phyloP scores from a whole-genome alignment of 2,113 vertebrate genomes.

The Haliaeetus leucogaster region DNA sequence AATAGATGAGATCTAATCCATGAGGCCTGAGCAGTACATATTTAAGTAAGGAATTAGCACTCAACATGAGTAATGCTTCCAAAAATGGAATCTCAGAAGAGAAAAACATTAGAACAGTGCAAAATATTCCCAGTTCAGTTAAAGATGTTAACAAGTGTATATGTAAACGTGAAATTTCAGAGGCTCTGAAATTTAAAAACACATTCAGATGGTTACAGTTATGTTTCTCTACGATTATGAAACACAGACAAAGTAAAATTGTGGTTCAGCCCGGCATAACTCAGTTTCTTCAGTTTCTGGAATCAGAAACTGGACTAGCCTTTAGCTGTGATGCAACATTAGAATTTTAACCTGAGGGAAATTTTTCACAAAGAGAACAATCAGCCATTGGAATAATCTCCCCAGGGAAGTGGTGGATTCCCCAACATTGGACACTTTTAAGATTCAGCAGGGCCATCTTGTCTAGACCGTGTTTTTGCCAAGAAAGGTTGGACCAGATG shows the following conservation, averaged over 20 bases:
- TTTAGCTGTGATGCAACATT: not conserved
- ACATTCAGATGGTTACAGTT: not conserved
- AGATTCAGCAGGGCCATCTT: too few species aligned
- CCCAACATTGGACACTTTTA: not conserved
- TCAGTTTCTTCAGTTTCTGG: not conserved
- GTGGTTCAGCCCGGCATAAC: not conserved
- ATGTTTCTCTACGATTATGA: not conserved
- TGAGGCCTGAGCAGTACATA: not conserved
- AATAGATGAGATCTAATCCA: constrained; percentile 31
- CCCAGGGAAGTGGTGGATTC: not conserved
- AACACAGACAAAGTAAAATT: not conserved
- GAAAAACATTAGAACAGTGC: not conserved
- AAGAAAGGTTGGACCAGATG: not conserved
- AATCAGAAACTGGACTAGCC: not conserved
- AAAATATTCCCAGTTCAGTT: not conserved
- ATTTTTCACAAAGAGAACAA: not conserved
- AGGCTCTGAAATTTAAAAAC: not conserved
- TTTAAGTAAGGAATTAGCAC: not conserved
- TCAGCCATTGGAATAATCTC: not conserved
- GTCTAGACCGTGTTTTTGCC: not conserved
- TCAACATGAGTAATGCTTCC: not conserved
- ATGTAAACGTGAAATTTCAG: not conserved
- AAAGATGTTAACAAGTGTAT: not conserved
- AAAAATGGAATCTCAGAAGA: not conserved
- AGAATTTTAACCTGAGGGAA: not conserved